phyloP scores from a whole-genome alignment of 2,113 vertebrate genomes.

The Elanus axillaris region DNA sequence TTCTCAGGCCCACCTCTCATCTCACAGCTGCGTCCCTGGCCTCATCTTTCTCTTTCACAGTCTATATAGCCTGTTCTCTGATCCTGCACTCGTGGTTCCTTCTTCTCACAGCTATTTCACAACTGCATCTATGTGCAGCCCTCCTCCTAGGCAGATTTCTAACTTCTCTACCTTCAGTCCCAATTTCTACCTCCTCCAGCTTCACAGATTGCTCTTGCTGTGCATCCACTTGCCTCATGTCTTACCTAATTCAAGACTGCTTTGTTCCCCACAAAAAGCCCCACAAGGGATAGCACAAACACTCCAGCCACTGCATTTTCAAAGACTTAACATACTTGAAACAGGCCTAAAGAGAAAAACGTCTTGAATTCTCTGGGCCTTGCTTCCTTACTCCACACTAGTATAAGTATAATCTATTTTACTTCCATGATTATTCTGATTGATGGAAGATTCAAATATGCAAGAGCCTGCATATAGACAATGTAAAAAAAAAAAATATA shows the following conservation, averaged over 20 bases:
- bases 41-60: not conserved
- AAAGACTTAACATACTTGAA: not conserved
- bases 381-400: not conserved
- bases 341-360: not conserved
- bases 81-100: not conserved
- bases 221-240: not conserved
- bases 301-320: not conserved
- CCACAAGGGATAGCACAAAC: not conserved
- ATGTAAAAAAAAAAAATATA: not conserved
- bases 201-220: not conserved
- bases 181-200: not conserved
- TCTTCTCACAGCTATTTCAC: not conserved
- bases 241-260: not conserved
- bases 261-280: not conserved
- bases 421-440: not conserved
- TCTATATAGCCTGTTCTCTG: not conserved
- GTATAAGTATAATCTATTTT: not conserved
- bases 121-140: not conserved
- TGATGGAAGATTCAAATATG: not conserved
- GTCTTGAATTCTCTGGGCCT: not conserved
- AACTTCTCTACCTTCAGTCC: not conserved
- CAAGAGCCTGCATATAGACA: not conserved
- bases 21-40: not conserved
- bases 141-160: not conserved
- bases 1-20: not conserved